These are phyloP conservation scores for Clivina fossor DNA, from an alignment of 2,888 invertebrate genomes.

Conservation along the genomic window DNA sequence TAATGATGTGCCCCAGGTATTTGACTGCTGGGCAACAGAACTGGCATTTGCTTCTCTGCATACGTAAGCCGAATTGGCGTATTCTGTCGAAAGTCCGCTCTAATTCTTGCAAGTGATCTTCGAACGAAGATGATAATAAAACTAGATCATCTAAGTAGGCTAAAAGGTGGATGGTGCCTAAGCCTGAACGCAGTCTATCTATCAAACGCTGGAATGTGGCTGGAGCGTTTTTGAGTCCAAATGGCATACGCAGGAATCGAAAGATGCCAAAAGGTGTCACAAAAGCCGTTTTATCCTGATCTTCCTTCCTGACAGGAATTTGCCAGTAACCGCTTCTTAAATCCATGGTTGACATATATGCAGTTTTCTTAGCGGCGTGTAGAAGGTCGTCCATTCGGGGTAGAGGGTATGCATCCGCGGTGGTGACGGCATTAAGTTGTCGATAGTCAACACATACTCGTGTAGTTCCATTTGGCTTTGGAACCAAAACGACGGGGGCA, in stretches of 20 bases:
- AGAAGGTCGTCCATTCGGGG: background rate
- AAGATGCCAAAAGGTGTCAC: constrained; percentile 5
- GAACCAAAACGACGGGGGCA: background rate
- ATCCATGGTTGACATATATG: constrained; percentile 10
- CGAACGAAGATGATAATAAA: constrained; percentile 1
- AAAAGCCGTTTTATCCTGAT: constrained; percentile 12
- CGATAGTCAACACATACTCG: background rate
- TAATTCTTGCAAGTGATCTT: constrained; percentile 1
- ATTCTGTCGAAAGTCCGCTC: background rate
- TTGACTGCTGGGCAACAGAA: background rate
- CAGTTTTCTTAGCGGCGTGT: constrained; percentile 1
- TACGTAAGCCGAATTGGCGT: background rate
- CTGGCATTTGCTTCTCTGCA: background rate
- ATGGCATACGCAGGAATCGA: constrained; percentile 5
- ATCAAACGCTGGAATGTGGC: constrained; percentile 13
- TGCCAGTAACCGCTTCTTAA: constrained; percentile 1
- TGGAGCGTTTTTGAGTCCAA: background rate
- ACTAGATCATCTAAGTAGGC: constrained; percentile 6
- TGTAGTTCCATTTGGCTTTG: background rate
- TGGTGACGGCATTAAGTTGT: background rate
- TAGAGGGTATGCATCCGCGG: background rate
- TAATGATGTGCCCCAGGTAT: constrained; percentile 6
- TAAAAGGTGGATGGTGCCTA: background rate
- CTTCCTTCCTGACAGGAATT: background rate
- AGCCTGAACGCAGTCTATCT: background rate